Conservation (phyloP, 2,888 invertebrate species). For the Teleogryllus oceanicus region DNA sequence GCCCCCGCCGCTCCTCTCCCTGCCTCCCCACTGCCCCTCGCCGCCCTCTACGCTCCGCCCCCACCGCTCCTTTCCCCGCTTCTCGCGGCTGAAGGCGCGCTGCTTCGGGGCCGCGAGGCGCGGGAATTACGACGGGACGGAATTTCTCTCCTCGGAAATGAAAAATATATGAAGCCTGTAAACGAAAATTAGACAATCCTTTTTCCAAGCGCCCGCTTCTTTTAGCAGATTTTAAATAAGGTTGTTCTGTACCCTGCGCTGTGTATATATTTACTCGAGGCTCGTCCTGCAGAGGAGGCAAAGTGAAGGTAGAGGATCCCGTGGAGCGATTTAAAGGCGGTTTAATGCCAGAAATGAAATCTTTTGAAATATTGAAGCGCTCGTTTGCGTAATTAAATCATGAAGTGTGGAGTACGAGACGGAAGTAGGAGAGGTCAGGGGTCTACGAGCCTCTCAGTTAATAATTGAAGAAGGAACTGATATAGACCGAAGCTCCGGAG, state of each 20-base stretch:
- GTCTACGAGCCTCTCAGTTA: no score
- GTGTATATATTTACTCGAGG: no score
- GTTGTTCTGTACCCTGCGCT: no score
- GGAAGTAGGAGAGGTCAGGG: no score
- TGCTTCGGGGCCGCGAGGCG: neutral
- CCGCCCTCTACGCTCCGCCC: neutral
- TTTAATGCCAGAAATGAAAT: neutral
- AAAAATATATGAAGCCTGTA: slow-evolving; percentile 18
- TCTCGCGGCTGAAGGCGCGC: neutral
- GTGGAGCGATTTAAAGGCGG: neutral
- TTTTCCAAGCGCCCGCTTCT: neutral
- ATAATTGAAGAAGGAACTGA: no score
- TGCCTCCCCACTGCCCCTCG: neutral
- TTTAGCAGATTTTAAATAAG: neutral
- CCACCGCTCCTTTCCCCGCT: neutral
- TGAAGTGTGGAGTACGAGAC: neutral
- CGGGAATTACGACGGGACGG: neutral
- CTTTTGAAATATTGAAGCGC: neutral
- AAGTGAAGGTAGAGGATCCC: neutral
- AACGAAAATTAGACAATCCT: slow-evolving; percentile 9
- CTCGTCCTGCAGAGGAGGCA: neutral
- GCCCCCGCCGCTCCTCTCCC: no score
- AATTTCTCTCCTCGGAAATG: slow-evolving; percentile 6
- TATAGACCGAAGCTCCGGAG: no score
- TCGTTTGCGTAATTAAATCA: neutral